These are phyloP conservation scores for Eumerus sabulonum DNA, from an alignment of 2,888 invertebrate genomes.

Conservation along the genomic window DNA sequence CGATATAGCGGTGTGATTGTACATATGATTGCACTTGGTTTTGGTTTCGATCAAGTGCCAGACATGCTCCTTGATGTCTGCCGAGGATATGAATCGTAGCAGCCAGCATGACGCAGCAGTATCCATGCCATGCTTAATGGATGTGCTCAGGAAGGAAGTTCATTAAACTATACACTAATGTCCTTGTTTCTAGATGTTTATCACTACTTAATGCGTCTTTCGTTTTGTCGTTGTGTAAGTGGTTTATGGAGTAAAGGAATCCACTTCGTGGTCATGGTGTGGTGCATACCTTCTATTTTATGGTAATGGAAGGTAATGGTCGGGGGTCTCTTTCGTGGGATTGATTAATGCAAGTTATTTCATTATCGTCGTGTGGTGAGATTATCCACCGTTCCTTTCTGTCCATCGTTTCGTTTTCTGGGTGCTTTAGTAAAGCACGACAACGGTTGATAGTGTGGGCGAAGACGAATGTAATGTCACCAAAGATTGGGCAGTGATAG, in stretches of 20 bases:
- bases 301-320: slow-evolving; percentile 67
- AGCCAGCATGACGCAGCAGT: slow-evolving; percentile 61
- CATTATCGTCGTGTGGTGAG: slow-evolving; percentile 36
- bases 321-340: slow-evolving; percentile 46
- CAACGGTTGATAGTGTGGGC: too few relatives aligned
- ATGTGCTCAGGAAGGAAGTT: slow-evolving; percentile 63
- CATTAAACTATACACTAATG: slow-evolving; percentile 66
- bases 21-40: slow-evolving; percentile 1
- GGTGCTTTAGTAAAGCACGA: neutral
- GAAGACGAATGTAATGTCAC: slow-evolving; percentile 66
- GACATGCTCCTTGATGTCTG: slow-evolving; percentile 67
- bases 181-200: slow-evolving; percentile 68
- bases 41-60: slow-evolving; percentile 61
- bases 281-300: slow-evolving; percentile 51
- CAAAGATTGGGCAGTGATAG: slow-evolving; percentile 44
- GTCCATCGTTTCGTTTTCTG: slow-evolving; percentile 1
- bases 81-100: slow-evolving; percentile 44
- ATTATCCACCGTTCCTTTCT: slow-evolving; percentile 34
- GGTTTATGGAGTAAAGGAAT: slow-evolving; percentile 20
- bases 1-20: slow-evolving; percentile 17
- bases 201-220: slow-evolving; percentile 60
- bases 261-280: slow-evolving; percentile 16
- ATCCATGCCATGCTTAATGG: slow-evolving; percentile 37
- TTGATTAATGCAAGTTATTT: slow-evolving; percentile 67
- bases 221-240: neutral